Conservation (phyloP, 1,140 invertebrate genomes). For the Drosophila auraria region DNA sequence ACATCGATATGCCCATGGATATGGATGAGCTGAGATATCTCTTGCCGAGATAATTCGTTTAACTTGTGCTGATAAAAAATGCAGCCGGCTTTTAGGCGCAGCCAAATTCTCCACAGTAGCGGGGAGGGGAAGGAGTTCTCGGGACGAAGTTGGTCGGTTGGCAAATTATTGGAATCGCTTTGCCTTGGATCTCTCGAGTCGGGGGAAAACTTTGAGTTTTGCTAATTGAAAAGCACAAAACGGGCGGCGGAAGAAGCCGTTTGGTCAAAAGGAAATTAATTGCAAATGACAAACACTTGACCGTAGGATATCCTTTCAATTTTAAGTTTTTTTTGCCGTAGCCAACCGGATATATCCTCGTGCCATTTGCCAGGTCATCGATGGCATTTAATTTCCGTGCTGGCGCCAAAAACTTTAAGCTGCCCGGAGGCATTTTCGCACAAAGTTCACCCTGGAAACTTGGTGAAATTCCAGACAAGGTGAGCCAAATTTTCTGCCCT, state of each 20-base stretch:
- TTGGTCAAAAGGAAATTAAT: slow-evolving; percentile 80
- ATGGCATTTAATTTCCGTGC: slow-evolving; percentile 81
- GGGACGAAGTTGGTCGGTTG: slow-evolving; percentile 12
- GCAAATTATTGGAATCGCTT: slow-evolving; percentile 67
- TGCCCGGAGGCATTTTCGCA: slow-evolving; percentile 32
- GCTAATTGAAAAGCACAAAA: slow-evolving; percentile 66
- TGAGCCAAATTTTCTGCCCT: slow-evolving; percentile 36
- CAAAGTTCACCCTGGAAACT: slow-evolving; percentile 51
- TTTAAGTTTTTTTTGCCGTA: slow-evolving; percentile 38
- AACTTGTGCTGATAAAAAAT: slow-evolving; percentile 70
- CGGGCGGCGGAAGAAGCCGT: slow-evolving; percentile 61
- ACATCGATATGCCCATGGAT: slow-evolving; percentile 38
- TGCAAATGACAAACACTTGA: slow-evolving; percentile 80
- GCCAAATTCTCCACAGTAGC: slow-evolving; percentile 28
- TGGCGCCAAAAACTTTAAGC: slow-evolving; percentile 59
- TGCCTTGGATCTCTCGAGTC: slow-evolving; percentile 55
- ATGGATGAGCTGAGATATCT: slow-evolving; percentile 43
- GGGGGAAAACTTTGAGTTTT: slow-evolving; percentile 43
- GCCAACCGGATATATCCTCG: slow-evolving; percentile 40
- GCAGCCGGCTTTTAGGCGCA: slow-evolving; percentile 75
- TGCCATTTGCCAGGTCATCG: slow-evolving; percentile 59
- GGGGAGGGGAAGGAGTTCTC: neutral
- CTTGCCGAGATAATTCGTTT: slow-evolving; percentile 62
- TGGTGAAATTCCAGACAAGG: slow-evolving; percentile 26
- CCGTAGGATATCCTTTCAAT: slow-evolving; percentile 60